Evolutionary conservation across 1,140 invertebrate genomes (phyloP), one percentile per base, ranked within the genome.

Genomic region (Coenobita brevimanus): DNA sequence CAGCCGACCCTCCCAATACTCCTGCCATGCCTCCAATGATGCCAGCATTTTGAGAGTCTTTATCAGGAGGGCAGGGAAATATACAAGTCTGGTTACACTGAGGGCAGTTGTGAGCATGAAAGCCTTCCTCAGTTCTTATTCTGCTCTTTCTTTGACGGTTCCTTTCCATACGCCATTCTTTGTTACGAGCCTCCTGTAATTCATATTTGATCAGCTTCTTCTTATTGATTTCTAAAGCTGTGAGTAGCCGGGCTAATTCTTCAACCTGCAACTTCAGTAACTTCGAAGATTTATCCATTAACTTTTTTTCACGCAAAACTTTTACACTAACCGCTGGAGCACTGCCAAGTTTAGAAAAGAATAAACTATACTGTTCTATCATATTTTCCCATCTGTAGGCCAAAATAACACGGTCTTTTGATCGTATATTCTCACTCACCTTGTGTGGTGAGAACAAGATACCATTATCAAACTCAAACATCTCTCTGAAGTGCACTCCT

Each of bases 381-480:
- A 87, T 87, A 64, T 41, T 50, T 38, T 73, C 57, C 85, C 85
- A 87, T 33, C 85, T 87, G 46, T 54, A 83, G 10, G 24, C 43
- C 17, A 73, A 36, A 17, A 73, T 73, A 69, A 24, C 67, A 30
- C 24, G 41, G 46, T 73, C 81, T 73, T 67, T 73, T 10, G 69
- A 30, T 13, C 43, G 17, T n/a, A 41, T n/a, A 30, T 30, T 57
- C 30, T 27, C 30, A 41, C 57, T 50, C 3, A 6, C 13, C 21
- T 54, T 78, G 3, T 75, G 50, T 54, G 84, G 62, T 50, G 76
- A 24, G 69, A n/a, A 87, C 0, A 87, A 46, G 46, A 80, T 30
- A 33, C 85, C 76, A 73, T 87, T 87, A 81, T 87, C 85, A 87
- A 87, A 81, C 36, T 87, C 62, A 81, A 60, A 87, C 62, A 87